Percentiles rank a stretch among this genome's conserved stretches.
phyloP scores from a whole-genome alignment of 2,113 vertebrate genomes.

The Cyprinodon variegatus region DNA sequence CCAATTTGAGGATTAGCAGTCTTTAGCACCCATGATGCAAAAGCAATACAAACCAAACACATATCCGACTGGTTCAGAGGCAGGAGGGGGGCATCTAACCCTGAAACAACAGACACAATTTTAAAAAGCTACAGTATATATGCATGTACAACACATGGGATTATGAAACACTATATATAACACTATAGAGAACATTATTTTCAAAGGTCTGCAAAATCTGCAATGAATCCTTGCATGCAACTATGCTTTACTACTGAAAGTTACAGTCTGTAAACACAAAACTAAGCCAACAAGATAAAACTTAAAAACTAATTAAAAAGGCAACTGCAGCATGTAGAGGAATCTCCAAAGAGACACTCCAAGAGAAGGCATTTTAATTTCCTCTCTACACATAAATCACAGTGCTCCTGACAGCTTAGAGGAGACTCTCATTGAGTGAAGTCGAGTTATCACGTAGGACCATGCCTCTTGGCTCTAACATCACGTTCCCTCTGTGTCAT shows the following conservation, averaged over 20 bases:
- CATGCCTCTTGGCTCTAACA: slow-evolving; percentile 35
- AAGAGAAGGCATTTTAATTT: slow-evolving; percentile 44
- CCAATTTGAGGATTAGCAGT: slow-evolving; percentile 87
- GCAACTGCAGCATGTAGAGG: background rate
- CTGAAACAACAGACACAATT: slow-evolving; percentile 48
- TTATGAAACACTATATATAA: background rate
- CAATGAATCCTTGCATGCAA: slow-evolving; percentile 6
- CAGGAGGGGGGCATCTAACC: slow-evolving; percentile 69
- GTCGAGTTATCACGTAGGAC: slow-evolving; percentile 67
- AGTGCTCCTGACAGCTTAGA: slow-evolving; percentile 32
- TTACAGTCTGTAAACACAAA: background rate
- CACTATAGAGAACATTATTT: background rate
- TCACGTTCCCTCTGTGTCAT: slow-evolving; percentile 32
- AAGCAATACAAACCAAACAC: slow-evolving; percentile 94
- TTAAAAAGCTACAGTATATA: background rate
- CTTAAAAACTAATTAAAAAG: slow-evolving; percentile 6
- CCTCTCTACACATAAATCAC: slow-evolving; percentile 38
- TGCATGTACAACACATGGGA: background rate
- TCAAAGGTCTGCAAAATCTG: background rate
- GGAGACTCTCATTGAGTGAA: slow-evolving; percentile 53
- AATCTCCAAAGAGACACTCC: slow-evolving; percentile 1
- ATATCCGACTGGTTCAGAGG: slow-evolving; percentile 84
- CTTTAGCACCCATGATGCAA: slow-evolving; percentile 94
- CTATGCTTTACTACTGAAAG: slow-evolving; percentile 7
- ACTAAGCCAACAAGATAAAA: background rate